Evolutionary conservation across 2,113 vertebrate species (phyloP), one percentile per base, ranked within the genome.

Genomic region (Phrynosoma platyrhinos): DNA sequence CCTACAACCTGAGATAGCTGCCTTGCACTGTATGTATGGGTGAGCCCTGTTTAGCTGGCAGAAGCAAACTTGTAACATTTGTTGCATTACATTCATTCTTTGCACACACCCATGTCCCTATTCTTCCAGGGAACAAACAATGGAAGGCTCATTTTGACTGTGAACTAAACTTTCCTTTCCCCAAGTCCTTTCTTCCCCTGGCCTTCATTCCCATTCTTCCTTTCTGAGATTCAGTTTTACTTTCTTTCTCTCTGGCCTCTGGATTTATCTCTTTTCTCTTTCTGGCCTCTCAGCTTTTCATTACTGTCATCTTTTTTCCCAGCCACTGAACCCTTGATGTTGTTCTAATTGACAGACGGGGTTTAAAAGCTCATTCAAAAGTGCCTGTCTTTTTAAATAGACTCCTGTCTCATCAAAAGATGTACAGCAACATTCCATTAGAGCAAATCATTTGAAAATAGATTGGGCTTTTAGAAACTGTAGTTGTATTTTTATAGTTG

Each of bases 371-470:
- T 94, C 94, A 96, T 95, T 96, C 89, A 84, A 96, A 96, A 96
- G 95, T 36, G 89, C 95, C 95, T 96, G 96, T 96, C 96, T 96
- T 96, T 95, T 96, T 96, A 96, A 96, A 97, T 96, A 97, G 96
- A 95, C 95, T 96, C 95, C 95, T 94, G 94, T 96, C 96, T 97
- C 95, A 95, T 96, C 96, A 97, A 95, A 95, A 94, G 95, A 96
- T 95, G 93, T 96, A 95, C 95, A 96, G 96, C 95, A 97, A 97
- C 96, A 97, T 97, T 96, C 96, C 96, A 97, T 97, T 97, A 97
- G 92, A 95, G 96, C 92, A 95, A 95, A 95, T 95, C 94, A 95
- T 96, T 97, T 96, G 94, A 95, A 96, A 95, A 97, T 95, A 97
- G 95, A 97, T 95, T 94, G 94, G 86, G 95, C 96, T 95, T 96